Evolutionary conservation across 2,888 invertebrate species (phyloP).

Genomic region (Acholoe squamosa): DNA sequence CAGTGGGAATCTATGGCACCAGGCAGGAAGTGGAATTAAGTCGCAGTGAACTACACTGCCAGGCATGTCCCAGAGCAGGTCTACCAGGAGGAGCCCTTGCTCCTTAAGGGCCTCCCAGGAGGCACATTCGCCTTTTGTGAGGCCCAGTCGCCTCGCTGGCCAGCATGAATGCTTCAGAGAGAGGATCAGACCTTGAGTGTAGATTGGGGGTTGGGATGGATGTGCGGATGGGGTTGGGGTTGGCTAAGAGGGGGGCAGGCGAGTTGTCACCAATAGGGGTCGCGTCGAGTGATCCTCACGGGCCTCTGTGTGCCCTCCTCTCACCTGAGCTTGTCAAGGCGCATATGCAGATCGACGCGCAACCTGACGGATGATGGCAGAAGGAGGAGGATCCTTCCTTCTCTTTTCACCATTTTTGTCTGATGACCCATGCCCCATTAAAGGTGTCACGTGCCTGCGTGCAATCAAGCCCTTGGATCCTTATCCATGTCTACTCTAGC

Average conservation of each 20-base stretch:
- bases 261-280: conserved; percentile 24
- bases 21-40: not conserved
- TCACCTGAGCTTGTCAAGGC: not conserved
- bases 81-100: not conserved
- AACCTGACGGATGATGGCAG: not conserved
- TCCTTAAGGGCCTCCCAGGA: conserved; percentile 13
- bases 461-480: conserved; percentile 23
- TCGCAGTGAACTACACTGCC: not conserved
- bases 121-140: conserved; percentile 32
- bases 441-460: conserved; percentile 8
- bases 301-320: not conserved
- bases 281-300: not conserved
- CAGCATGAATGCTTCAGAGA: conserved; percentile 11
- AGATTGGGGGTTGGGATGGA: not conserved
- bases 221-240: not conserved
- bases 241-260: not conserved
- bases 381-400: not conserved
- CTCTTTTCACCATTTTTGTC: not conserved
- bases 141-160: conserved; percentile 5
- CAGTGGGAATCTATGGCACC: conserved; percentile 1
- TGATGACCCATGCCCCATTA: conserved; percentile 12
- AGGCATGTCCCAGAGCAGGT: not conserved
- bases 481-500: conserved; percentile 20
- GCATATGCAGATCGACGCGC: not conserved
- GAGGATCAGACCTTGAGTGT: not conserved